Conservation (phyloP, 2,113 vertebrate genomes). For the Edolisoma coerulescens region DNA sequence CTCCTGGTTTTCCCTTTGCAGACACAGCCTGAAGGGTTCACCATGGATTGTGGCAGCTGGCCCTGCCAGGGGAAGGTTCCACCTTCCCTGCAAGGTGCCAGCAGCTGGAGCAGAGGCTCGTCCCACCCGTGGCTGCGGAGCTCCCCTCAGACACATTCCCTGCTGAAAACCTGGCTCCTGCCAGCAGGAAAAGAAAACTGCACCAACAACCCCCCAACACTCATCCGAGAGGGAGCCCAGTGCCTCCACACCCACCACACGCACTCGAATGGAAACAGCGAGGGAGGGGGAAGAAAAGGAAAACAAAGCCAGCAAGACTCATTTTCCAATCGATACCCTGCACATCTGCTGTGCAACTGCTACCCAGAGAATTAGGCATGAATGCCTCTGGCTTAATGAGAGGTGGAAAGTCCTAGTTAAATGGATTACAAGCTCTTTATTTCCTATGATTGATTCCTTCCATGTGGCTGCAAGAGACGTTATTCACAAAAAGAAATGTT, state of each 20-base stretch:
- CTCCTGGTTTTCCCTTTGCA: neutral
- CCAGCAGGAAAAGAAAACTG: neutral
- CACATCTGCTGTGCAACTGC: slow-evolving; percentile 16
- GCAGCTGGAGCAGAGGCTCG: neutral
- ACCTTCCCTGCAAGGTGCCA: neutral
- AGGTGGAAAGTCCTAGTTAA: slow-evolving; percentile 49
- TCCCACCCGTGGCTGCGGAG: neutral
- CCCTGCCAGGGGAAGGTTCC: neutral
- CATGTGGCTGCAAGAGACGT: neutral
- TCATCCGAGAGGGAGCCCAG: neutral
- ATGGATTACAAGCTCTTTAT: slow-evolving; percentile 31
- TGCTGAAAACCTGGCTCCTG: neutral
- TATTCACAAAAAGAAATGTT: neutral
- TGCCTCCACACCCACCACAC: neutral
- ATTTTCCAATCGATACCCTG: neutral
- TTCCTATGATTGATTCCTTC: slow-evolving; percentile 37
- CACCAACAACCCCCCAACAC: neutral
- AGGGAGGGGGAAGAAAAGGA: neutral
- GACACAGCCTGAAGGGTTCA: neutral
- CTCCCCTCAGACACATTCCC: neutral
- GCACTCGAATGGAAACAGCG: neutral
- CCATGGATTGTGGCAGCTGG: neutral
- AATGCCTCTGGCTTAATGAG: slow-evolving; percentile 6
- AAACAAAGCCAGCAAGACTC: neutral
- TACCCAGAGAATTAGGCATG: slow-evolving; percentile 1